Evolutionary conservation across 2,888 invertebrate genomes (phyloP), one percentile per base, ranked within the genome.

Genomic region (Anagyrus pseudococci): DNA sequence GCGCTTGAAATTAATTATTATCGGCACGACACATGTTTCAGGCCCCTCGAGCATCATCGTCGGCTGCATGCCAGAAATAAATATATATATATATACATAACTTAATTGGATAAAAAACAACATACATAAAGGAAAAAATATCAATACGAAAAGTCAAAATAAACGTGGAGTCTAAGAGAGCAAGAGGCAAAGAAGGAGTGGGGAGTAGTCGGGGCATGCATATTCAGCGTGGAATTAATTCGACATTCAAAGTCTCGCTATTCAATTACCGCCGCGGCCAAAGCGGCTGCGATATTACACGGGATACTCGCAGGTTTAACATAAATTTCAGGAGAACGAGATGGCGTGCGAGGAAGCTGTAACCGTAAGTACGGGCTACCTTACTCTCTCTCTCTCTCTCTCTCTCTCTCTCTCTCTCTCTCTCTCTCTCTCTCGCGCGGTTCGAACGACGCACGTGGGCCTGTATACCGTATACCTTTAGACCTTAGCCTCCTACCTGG

Each of bases 341-440:
- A 66, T 68, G 67, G 68, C 70, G 70, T 69, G 69, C 62, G 47
- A 67, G 66, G 64, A 64, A 68, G 70, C 68, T 67, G 70, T 69
- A 68, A 68, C 62, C 66, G 55, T 63, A 58, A 55, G 43, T 49
- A 50, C 58, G 44, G 48, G 49, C 58, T 63, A 63, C 62, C 29
- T 54, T 25, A 37, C 54, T 19, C 44, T 4, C 13, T 15, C 46
- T 10, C 46, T 15, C n/a, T n/a, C n/a, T n/a, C n/a, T n/a, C n/a
- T n/a, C n/a, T n/a, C n/a, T n/a, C n/a, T n/a, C n/a, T n/a, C n/a
- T n/a, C n/a, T n/a, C n/a, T n/a, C n/a, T n/a, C n/a, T n/a, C n/a
- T n/a, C n/a, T n/a, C n/a, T n/a, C n/a, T n/a, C n/a, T n/a, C n/a
- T n/a, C n/a, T n/a, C n/a, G n/a, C n/a, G n/a, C n/a, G n/a, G n/a